These are phyloP conservation scores for Lathamus discolor DNA, from an alignment of 2,113 vertebrate genomes.

Conservation along the genomic window DNA sequence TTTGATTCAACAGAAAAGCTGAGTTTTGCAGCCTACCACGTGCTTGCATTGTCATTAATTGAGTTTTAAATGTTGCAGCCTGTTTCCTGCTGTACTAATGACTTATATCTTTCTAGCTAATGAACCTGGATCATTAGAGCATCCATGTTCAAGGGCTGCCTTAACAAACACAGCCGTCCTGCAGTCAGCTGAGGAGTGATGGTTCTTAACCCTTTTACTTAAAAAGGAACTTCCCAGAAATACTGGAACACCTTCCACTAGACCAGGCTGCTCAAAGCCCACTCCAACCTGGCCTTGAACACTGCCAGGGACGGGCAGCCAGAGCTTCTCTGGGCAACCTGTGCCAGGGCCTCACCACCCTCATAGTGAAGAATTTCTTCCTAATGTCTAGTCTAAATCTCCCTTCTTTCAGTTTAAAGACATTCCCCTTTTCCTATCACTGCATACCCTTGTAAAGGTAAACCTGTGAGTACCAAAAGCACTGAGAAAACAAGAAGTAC, in stretches of 20 bases:
- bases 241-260: not conserved
- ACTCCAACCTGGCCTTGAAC: not conserved
- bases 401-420: not conserved
- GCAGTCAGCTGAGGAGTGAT: not conserved
- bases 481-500: not conserved
- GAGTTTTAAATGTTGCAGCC: conserved; percentile 17
- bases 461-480: not conserved
- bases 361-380: not conserved
- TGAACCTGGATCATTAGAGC: not conserved
- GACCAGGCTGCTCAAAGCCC: not conserved
- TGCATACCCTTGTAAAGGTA: not conserved
- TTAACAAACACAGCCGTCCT: not conserved
- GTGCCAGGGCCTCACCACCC: not conserved
- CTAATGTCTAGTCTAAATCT: not conserved
- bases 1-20: not conserved
- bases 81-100: conserved; percentile 30
- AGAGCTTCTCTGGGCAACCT: not conserved
- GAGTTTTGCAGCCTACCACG: not conserved
- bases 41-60: not conserved
- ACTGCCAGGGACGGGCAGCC: not conserved
- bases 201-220: not conserved
- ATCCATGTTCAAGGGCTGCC: not conserved
- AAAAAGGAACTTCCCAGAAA: not conserved
- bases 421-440: not conserved
- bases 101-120: not conserved